Conservation (phyloP, 64 coral and sea anemone species). For the Montipora sp. region DNA sequence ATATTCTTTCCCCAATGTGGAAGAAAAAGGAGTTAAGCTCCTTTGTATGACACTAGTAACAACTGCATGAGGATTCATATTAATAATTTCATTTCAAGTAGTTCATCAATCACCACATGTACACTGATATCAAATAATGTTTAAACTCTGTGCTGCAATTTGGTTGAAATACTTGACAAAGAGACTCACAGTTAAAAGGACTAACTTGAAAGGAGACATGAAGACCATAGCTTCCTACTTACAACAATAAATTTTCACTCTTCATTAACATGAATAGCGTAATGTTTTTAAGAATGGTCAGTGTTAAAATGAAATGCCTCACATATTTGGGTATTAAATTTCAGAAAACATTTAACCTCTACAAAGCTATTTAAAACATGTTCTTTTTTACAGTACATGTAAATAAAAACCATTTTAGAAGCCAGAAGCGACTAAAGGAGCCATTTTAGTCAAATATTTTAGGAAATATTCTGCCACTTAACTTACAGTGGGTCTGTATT, state of each 20-base stretch:
- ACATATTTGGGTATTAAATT: conserved; percentile 52
- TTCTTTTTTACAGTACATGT: neutral
- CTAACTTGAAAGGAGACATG: neutral
- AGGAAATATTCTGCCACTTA: neutral
- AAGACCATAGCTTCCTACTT: neutral
- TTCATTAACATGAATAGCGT: neutral
- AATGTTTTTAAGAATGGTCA: neutral
- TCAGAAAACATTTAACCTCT: conserved; percentile 26
- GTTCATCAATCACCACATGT: conserved; percentile 2
- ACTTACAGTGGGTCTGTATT: neutral
- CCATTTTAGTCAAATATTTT: neutral
- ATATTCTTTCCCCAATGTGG: neutral
- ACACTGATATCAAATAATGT: neutral
- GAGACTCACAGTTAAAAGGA: neutral
- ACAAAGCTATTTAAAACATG: neutral
- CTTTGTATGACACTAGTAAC: neutral
- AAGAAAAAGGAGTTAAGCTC: neutral
- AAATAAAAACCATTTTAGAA: neutral
- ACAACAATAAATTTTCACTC: neutral
- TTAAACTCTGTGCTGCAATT: conserved; percentile 5
- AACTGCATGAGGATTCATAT: neutral
- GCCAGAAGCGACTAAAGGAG: neutral
- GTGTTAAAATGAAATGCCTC: conserved; percentile 10
- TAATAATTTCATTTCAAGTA: conserved; percentile 5
- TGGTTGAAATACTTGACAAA: neutral